A percentile compares a stretch with the other conserved stretches of the same genome.
Conservation (phyloP, 2,888 invertebrate genomes). For the Pristionchus japonicus region DNA sequence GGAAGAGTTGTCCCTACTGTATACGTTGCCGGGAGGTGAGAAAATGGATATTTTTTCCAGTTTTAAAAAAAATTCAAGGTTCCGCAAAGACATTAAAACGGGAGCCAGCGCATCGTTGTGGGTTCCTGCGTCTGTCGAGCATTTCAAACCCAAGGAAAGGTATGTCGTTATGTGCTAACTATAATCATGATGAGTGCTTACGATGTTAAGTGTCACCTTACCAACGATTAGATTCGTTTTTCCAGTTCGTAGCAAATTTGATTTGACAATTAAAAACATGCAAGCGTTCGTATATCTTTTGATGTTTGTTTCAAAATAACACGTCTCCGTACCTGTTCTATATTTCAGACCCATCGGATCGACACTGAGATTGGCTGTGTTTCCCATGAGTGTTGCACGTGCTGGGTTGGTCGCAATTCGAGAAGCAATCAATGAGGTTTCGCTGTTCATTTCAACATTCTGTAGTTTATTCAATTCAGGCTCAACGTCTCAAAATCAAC, state of each 20-base stretch:
- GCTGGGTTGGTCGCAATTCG: not conserved
- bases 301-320: no score
- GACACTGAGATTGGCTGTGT: not conserved
- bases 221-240: not conserved
- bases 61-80: not conserved
- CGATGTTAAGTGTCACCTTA: no score
- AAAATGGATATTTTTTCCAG: no score
- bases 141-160: not conserved
- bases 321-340: no score
- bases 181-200: no score
- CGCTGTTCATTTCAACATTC: not conserved
- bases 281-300: no score
- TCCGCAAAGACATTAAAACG: not conserved
- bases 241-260: not conserved
- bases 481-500: not conserved
- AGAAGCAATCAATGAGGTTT: not conserved
- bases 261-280: not conserved
- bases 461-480: not conserved
- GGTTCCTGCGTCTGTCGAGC: not conserved
- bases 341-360: not conserved
- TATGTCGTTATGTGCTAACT: no score
- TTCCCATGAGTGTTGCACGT: not conserved
- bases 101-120: not conserved
- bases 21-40: not conserved
- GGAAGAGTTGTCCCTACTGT: slow-evolving; percentile 13